Base-by-base conservation (phyloP, 2,888 invertebrate genomes). In the Oxytorus armatus region DNA sequence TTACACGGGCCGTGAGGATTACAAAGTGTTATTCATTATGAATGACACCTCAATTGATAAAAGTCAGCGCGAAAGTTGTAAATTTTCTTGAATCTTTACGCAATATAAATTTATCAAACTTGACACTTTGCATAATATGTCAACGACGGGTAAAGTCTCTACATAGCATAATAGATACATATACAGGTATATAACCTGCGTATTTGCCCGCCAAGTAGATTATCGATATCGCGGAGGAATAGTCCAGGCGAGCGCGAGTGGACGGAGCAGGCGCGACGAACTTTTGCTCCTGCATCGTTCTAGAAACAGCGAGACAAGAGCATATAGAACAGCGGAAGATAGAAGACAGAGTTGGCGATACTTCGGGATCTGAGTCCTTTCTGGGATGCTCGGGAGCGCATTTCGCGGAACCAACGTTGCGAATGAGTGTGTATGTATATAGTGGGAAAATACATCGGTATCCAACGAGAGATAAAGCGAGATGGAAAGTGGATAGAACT, bases 211-310 rank as follows among this genome's bases (percentile, higher is more conserved):
- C 55, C 77, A 77, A 77, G 55, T 74, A 77, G 73, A 63, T 80
- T 73, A 77, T 76, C 72, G 68, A 77, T 77, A 68, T 63, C 66
- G 42, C 44, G 59, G 39, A 61, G 51, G 72, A 80, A 61, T 39
- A 49, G 23, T 51, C 69, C 39, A n/a, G n/a, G 16, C 23, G 21
- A 44, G n/a, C 16, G 16, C 23, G 21, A 44, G 21, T 53, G 29
- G n/a, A 61, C 65, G 49, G 57, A 77, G 63, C 55, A 57, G 55
- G 72, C 77, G 72, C 55, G 39, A 42, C 66, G 70, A 77, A 73
- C 76, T 80, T 80, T 68, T 51, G 75, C 69, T 70, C 49, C 10
- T 44, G 44, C 39, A 42, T 77, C 44, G 49, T 47, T 55, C 55
- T 14, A 65, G 29, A 65, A 47, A 25, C 65, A 53, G 10, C 33